Evolutionary conservation across 2,113 vertebrate species (phyloP).

Genomic region (Crocuta crocuta): DNA sequence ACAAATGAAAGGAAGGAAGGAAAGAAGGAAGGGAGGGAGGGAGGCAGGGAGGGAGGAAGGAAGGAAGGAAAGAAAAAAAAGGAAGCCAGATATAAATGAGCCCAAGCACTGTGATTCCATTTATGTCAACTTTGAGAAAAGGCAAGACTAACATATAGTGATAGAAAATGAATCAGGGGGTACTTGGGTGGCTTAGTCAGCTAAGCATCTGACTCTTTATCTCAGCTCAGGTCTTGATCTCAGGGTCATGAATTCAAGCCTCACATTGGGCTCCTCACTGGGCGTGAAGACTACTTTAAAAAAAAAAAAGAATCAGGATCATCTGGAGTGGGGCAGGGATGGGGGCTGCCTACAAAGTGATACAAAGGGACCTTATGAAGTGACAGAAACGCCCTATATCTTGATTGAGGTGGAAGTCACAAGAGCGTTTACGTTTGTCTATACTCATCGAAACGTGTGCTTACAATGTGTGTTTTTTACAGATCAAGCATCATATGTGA

Average conservation of each 20-base stretch:
- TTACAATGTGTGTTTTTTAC: background rate
- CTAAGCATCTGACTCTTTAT: too few relatives aligned
- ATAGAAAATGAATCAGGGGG: background rate
- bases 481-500: too few relatives aligned
- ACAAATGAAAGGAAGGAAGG: background rate
- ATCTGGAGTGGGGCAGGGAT: accelerated
- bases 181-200: too few relatives aligned
- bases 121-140: background rate
- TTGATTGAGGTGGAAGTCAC: background rate
- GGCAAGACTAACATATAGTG: background rate
- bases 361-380: background rate
- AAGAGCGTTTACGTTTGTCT: background rate
- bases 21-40: too few relatives aligned
- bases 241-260: too few relatives aligned
- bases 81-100: background rate
- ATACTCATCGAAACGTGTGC: background rate
- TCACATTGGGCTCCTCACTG: too few relatives aligned
- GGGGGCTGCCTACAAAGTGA: background rate
- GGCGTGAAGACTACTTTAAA: too few relatives aligned
- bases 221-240: too few relatives aligned
- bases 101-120: background rate
- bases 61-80: too few relatives aligned
- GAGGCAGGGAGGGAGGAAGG: too few relatives aligned
- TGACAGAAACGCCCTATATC: background rate
- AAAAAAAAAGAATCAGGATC: too few relatives aligned